phyloP scores from a whole-genome alignment of 2,797 vertebrate genomes.

The Limosa lapponica region DNA sequence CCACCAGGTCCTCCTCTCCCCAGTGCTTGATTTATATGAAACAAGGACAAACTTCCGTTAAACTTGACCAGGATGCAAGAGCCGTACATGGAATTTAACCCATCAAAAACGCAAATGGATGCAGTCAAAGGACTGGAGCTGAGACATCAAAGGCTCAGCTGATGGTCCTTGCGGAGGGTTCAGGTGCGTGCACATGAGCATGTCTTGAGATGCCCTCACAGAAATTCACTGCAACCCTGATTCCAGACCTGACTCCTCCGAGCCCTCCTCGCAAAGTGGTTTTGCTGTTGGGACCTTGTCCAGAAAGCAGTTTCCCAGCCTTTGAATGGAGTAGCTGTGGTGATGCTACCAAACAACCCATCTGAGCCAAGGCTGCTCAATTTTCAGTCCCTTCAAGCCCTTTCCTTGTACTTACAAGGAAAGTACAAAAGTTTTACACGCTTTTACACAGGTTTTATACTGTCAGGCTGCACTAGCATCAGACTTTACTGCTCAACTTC shows the following conservation, averaged over 20 bases:
- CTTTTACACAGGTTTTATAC: neutral
- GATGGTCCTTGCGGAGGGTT: neutral
- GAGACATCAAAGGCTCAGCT: neutral
- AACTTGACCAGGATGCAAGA: fast-evolving
- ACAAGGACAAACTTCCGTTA: neutral
- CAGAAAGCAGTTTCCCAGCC: neutral
- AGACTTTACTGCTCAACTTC: neutral
- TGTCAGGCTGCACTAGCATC: neutral
- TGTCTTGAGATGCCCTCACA: neutral
- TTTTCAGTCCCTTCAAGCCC: neutral
- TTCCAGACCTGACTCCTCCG: neutral
- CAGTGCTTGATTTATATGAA: neutral
- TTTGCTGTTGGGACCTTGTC: neutral
- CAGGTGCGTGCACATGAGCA: neutral
- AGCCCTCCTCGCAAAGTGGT: neutral
- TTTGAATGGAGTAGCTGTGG: neutral
- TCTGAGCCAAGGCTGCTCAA: neutral
- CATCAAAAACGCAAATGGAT: neutral
- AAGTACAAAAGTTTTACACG: neutral
- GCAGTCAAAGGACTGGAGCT: neutral
- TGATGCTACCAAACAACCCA: neutral
- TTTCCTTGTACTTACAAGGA: neutral
- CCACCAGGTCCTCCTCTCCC: neutral
- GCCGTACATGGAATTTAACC: neutral
- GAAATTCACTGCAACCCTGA: neutral